Evolutionary conservation across 1,140 invertebrate species (phyloP).

Genomic region (Tetraneura akinire): DNA sequence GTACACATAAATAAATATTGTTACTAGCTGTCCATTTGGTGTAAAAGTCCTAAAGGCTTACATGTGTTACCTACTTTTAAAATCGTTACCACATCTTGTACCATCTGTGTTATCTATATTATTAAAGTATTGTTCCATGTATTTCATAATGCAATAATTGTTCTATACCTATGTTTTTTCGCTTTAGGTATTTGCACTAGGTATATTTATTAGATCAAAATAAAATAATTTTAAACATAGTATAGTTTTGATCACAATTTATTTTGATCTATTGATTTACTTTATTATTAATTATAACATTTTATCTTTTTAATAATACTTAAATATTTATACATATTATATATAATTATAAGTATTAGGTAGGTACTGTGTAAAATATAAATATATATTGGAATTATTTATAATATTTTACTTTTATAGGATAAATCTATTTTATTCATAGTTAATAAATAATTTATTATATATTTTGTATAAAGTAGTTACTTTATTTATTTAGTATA

Average conservation of each 20-base stretch:
- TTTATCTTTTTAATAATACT: too few species aligned
- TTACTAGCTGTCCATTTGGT: not conserved
- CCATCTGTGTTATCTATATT: slow-evolving; percentile 25
- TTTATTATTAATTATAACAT: not conserved
- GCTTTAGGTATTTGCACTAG: too few species aligned
- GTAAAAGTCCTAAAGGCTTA: not conserved
- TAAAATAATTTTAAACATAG: not conserved
- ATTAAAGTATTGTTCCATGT: not conserved
- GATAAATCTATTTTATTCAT: too few species aligned
- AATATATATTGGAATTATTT: too few species aligned
- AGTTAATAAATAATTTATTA: too few species aligned
- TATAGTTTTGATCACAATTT: not conserved
- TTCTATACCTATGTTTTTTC: too few species aligned
- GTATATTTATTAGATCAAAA: not conserved
- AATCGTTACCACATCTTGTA: not conserved
- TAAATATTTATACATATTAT: too few species aligned
- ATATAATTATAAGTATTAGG: too few species aligned
- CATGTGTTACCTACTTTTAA: not conserved
- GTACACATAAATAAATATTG: slow-evolving; percentile 29
- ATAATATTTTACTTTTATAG: too few species aligned
- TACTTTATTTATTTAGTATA: too few species aligned
- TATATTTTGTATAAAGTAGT: too few species aligned
- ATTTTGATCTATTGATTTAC: not conserved
- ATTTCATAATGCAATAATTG: not conserved
- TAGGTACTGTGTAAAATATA: too few species aligned